These are phyloP conservation scores for Drosophila ezoana DNA, from an alignment of 2,888 invertebrate genomes.

Conservation along the genomic window DNA sequence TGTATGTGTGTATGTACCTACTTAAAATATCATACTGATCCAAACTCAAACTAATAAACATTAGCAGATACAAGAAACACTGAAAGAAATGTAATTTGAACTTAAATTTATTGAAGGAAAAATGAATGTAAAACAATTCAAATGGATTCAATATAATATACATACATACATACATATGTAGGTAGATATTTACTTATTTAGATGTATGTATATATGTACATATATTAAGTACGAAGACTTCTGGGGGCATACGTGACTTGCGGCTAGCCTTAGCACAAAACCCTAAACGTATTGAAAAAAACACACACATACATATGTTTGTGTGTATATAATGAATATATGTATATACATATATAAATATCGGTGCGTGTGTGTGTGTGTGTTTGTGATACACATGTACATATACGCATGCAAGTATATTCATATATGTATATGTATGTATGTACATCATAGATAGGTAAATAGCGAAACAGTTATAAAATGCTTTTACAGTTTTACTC, in stretches of 20 bases:
- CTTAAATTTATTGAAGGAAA: background rate
- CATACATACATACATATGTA: too few species aligned
- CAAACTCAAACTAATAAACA: slow-evolving; percentile 10
- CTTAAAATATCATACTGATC: slow-evolving; percentile 14
- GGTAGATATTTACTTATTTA: background rate
- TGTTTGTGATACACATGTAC: background rate
- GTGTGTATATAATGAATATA: background rate
- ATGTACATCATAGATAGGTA: background rate
- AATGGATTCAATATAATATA: slow-evolving; percentile 1
- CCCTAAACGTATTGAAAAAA: slow-evolving; percentile 13
- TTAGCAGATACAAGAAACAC: slow-evolving; percentile 18
- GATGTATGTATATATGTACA: background rate
- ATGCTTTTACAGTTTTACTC: slow-evolving; percentile 2
- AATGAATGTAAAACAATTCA: background rate
- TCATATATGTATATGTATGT: background rate
- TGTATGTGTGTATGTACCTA: too few species aligned
- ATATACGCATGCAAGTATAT: background rate
- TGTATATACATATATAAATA: background rate
- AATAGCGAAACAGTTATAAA: background rate
- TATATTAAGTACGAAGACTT: slow-evolving; percentile 9
- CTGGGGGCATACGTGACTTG: slow-evolving; percentile 45
- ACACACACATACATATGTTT: background rate
- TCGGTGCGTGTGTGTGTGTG: background rate
- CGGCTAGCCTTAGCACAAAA: slow-evolving; percentile 12
- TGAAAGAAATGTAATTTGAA: background rate